Evolutionary conservation across 2,113 vertebrate genomes (phyloP).

Genomic region (Cnemophilus loriae): DNA sequence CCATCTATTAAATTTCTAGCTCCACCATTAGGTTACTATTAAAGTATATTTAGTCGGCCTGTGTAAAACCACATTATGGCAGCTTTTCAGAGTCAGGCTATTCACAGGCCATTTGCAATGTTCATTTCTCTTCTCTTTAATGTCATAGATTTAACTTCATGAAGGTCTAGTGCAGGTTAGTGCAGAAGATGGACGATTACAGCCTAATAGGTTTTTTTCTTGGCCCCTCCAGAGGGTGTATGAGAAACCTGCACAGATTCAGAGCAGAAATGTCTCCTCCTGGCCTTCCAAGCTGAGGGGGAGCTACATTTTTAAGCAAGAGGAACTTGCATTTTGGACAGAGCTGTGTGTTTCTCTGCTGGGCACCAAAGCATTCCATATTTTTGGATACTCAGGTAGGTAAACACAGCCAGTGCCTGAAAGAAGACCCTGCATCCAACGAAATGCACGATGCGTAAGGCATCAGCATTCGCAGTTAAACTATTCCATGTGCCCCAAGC

Average conservation of each 20-base stretch:
- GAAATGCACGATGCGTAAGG: background rate
- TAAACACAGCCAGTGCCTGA: background rate
- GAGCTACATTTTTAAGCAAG: background rate
- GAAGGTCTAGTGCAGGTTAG: constrained; percentile 27
- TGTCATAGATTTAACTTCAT: constrained; percentile 52
- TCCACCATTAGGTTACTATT: constrained; percentile 54
- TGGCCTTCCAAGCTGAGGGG: background rate
- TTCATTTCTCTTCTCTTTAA: constrained; percentile 59
- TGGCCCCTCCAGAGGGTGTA: background rate
- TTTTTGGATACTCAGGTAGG: background rate
- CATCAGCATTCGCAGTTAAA: background rate
- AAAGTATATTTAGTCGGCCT: constrained; percentile 30
- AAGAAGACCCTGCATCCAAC: background rate
- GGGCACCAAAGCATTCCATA: background rate
- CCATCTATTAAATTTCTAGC: constrained; percentile 59
- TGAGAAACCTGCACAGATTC: background rate
- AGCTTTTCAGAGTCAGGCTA: constrained; percentile 51
- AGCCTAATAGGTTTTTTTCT: background rate
- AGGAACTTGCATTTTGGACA: background rate
- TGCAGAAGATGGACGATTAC: constrained; percentile 34
- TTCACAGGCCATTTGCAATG: constrained; percentile 65
- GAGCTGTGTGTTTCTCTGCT: background rate
- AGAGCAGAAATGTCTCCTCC: background rate
- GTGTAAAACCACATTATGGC: constrained; percentile 48
- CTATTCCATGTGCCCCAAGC: background rate